Evolutionary conservation across 2,113 vertebrate species (phyloP), one percentile per base, ranked within the genome.

Genomic region (Lasiurus borealis): DNA sequence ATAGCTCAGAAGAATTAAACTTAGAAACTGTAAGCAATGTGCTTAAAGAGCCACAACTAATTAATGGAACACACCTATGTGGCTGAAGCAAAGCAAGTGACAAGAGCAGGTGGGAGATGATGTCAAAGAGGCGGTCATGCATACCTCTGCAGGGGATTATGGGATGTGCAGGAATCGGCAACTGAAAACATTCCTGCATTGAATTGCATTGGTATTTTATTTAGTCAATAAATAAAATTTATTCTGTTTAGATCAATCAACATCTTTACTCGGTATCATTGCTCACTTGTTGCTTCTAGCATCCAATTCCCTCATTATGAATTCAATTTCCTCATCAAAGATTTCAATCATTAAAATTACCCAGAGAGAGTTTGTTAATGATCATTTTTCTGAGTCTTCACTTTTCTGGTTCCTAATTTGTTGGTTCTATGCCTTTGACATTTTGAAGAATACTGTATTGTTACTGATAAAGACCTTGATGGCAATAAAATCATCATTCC

Each of bases 21-120:
- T 36, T 46, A 40, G 31, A 93, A 44, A 71, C 21, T 13, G 2
- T 8, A 10, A 25, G 9, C 9, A 27, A 44, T 5, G 1, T 1
- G 7, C 15, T 0, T 14, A 2, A 34, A 34, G 13, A 6, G 34
- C 3, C 6, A 0, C 5, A 8, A 31, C 34, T 18, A 15, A 23
- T 81, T 8, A 18, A n/a, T 14, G 50, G 73, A 16, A 19, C 9
- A 62, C 31, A 14, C 6, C 36, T 7, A 16, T 21, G 57, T 29
- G 18, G 29, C 50, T 34, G 10, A 15, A 36, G 31, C 16, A 13
- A 31, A 62, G 40, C 14, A 16, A 59, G 44, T 5, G 23, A 40
- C 59, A 40, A 21, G 29, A 57, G 13, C 31, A 18, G 13, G 14
- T 14, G 21, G 6, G 11, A 46, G 68, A 71, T 54, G 52, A 29